Base-by-base conservation (phyloP, 2,888 invertebrate genomes). In the Pristionchus exspectatus region DNA sequence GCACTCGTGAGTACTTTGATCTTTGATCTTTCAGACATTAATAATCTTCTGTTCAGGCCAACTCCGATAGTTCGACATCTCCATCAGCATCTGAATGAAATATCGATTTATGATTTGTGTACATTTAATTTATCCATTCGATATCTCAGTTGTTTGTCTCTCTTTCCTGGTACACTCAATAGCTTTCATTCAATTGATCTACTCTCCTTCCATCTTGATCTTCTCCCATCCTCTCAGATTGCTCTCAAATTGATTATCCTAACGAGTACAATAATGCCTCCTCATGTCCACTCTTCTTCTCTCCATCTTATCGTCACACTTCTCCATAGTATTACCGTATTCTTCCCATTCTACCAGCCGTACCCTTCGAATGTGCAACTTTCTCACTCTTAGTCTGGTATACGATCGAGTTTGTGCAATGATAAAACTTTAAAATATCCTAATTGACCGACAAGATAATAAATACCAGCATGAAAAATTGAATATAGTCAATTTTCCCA, bases 31-130 rank as follows among this genome's bases (percentile, higher is more conserved):
- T 38, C 56, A 5, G 18, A n/a, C 16, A 84, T 56, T 3, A 83
- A 54, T n/a, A 3, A n/a, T 83, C n/a, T 12, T 54, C 33, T 0
- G 2, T 87, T 38, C 69, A 87, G 87, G 69, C 87, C 54, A 87
- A 87, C 54, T 87, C 87, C 1, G 87, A 87, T 38, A 87, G 87
- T 54, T 87, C 87, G 21, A 87, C 87, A 3, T 87, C 87, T 50
- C 87, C 87, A 14, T 86, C 86, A 3, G 84, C 56, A 18, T 84
- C 84, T 2, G 84, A 84, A 56, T 84, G 84, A 84, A 16, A 56
- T 27, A 12, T n/a, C 2, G 18, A 84, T 84, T 59, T 16, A 27
- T 27, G 9, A 84, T 84, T 84, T 56, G 21, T 84, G 84, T 84
- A 84, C 56, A 84, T 56, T 54, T 54, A 18, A 83, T 33, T 74